Conservation (phyloP, 2,113 vertebrate species). For the Microtus ochrogaster region DNA sequence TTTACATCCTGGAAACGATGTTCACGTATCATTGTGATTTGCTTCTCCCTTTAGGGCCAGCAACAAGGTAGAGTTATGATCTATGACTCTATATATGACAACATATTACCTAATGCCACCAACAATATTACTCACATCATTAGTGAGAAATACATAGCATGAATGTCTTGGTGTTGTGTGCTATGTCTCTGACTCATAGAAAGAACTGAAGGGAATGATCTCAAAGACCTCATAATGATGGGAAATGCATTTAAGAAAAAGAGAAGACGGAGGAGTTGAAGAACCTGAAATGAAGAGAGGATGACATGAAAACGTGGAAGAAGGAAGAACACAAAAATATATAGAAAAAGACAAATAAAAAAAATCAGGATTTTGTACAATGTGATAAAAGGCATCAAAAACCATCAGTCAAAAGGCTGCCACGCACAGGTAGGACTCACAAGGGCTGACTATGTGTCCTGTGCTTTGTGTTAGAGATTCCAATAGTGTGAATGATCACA, state of each 20-base stretch:
- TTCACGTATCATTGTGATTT: not conserved
- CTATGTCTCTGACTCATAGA: not conserved
- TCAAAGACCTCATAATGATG: not conserved
- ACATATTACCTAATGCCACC: constrained; percentile 1
- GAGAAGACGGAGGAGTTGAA: not conserved
- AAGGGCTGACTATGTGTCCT: not conserved
- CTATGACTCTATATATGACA: not conserved
- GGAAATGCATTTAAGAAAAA: not conserved
- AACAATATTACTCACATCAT: not conserved
- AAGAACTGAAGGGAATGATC: not conserved
- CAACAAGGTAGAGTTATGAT: not conserved
- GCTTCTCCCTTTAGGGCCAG: not conserved
- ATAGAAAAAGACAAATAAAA: not conserved
- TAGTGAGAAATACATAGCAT: not conserved
- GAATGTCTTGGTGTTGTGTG: not conserved
- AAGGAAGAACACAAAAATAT: not conserved
- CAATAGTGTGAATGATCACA: not conserved
- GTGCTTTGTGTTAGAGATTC: not conserved
- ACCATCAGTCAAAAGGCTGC: not conserved
- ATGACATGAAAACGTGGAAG: not conserved
- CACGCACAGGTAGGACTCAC: not conserved
- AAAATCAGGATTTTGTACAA: not conserved
- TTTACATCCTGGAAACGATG: not conserved
- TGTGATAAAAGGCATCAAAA: not conserved
- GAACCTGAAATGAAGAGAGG: not conserved